Evolutionary conservation across 2,113 vertebrate species (phyloP).

Genomic region (Apodemus sylvaticus): DNA sequence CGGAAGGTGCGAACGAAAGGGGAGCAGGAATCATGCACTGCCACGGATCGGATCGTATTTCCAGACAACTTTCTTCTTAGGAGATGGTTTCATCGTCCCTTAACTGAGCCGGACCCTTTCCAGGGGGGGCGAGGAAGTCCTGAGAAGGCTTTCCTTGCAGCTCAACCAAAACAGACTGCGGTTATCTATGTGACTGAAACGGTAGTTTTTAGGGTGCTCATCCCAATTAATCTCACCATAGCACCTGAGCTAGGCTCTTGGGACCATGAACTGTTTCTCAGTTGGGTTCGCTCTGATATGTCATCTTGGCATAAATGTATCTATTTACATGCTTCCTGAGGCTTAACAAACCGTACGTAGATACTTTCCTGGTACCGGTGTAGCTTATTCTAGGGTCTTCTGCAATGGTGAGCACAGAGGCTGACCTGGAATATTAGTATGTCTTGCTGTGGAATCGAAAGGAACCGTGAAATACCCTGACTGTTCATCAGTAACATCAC

Average conservation of each 20-base stretch:
- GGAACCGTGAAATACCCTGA: constrained; percentile 24
- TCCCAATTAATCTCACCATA: background rate
- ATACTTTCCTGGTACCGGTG: background rate
- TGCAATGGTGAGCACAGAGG: background rate
- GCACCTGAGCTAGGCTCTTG: background rate
- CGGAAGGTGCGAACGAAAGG: background rate
- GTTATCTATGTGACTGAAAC: background rate
- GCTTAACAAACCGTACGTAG: constrained; percentile 2
- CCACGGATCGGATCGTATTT: background rate
- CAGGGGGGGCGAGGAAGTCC: background rate
- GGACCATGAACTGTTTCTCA: background rate
- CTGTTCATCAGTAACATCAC: background rate
- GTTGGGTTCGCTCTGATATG: background rate
- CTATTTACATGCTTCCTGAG: background rate
- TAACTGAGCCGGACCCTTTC: background rate
- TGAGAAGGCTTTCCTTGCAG: background rate
- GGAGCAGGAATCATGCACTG: background rate
- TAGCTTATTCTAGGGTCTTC: constrained; percentile 12
- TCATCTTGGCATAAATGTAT: constrained; percentile 61
- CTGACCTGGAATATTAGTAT: constrained; percentile 12
- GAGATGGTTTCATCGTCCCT: background rate
- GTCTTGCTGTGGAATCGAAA: background rate
- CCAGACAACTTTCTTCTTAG: background rate
- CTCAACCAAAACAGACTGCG: background rate
- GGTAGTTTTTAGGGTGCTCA: background rate